Conservation (phyloP, 2,113 vertebrate species). For the Otocyon megalotis region DNA sequence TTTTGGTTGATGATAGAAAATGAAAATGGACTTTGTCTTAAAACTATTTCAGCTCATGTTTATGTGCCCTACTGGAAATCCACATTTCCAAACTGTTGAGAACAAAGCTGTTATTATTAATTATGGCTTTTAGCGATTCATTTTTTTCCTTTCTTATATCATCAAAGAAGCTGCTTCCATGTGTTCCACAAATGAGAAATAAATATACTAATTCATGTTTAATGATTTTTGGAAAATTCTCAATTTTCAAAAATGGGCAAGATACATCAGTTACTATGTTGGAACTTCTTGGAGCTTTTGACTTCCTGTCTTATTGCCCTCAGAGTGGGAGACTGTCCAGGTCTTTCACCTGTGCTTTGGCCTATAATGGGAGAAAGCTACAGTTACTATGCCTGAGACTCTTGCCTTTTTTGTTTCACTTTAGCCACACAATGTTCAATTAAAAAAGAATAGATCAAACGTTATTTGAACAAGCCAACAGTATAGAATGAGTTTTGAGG, state of each 20-base stretch:
- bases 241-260: not conserved
- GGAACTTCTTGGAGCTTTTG: not conserved
- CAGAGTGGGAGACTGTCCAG: not conserved
- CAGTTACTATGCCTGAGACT: not conserved
- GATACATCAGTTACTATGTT: not conserved
- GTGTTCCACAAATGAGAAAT: slow-evolving; percentile 8
- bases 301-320: not conserved
- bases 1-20: slow-evolving; percentile 26
- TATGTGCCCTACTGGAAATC: slow-evolving; percentile 23
- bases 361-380: not conserved
- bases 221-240: not conserved
- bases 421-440: slow-evolving; percentile 55
- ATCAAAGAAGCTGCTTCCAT: not conserved
- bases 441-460: slow-evolving; percentile 63
- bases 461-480: slow-evolving; percentile 62
- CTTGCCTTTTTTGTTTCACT: not conserved
- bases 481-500: slow-evolving; percentile 80
- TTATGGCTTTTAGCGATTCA: slow-evolving; percentile 1
- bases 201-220: not conserved
- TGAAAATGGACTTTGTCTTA: slow-evolving; percentile 32
- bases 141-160: not conserved
- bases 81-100: not conserved
- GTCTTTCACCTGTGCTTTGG: not conserved
- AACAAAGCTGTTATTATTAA: not conserved
- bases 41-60: not conserved